Base-by-base conservation (phyloP, 2,888 invertebrate genomes). In the Diabrotica balteata region DNA sequence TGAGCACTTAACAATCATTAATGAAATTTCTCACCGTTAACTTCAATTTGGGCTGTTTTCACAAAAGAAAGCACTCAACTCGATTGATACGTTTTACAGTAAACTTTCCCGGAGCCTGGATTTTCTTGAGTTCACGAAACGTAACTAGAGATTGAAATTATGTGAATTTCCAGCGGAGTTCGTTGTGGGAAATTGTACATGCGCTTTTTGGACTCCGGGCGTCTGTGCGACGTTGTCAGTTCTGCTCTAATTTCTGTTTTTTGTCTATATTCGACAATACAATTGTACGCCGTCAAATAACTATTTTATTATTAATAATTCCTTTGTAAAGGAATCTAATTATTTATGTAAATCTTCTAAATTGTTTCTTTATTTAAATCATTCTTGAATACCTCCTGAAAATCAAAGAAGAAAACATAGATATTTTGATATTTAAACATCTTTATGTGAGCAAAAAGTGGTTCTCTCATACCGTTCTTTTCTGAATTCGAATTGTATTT, bases 111-210 rank as follows among this genome's bases (percentile, higher is more conserved):
- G 52, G 68, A 62, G 47, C 51, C 68, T 62, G 61, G 58, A 59
- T 64, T 62, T 58, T 68, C 51, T 32, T 50, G 45, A 43, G 47
- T 47, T 49, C 53, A 47, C 57, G 47, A 65, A 58, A 60, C 58
- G 58, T 54, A 68, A 64, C 59, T 65, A 62, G 53, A 42, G 57
- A 55, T 63, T 42, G 55, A 54, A 59, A 62, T 58, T 62, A 59
- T 58, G 54, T 49, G 59, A 59, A 58, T 68, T 68, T 68, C 49
- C 65, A 64, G 65, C 64, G 58, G 59, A 60, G 62, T 65, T 49
- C 59, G 62, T 45, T 52, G 58, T 44, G 65, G 65, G 62, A 68
- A 68, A 61, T 64, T 44, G 61, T 59, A 59, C 65, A 65, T 53
- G 64, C 65, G 65, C 51, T 45, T 17, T 57, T 57, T 44, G 43